Conservation (phyloP, 2,888 invertebrate species). For the Clusia tigrina region DNA sequence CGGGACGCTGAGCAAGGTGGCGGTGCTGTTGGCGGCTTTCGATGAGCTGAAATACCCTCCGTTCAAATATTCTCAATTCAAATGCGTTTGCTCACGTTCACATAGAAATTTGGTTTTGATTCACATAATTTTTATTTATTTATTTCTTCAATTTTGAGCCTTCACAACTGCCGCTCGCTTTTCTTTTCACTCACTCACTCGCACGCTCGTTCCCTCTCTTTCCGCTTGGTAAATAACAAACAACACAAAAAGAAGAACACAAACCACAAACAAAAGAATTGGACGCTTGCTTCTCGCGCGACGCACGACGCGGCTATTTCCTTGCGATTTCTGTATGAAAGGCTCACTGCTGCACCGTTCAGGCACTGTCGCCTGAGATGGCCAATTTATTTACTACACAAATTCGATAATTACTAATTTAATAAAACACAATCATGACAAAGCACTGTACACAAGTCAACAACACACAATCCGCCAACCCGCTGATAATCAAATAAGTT, state of each 20-base stretch:
- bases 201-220: too few relatives aligned
- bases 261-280: too few relatives aligned
- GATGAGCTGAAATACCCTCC: too few relatives aligned
- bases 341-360: background rate
- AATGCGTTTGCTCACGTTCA: too few relatives aligned
- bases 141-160: background rate
- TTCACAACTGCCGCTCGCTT: too few relatives aligned
- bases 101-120: background rate
- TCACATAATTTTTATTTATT: background rate
- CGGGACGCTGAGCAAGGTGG: background rate
- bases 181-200: too few relatives aligned
- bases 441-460: background rate
- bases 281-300: background rate
- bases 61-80: too few relatives aligned
- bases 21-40: background rate
- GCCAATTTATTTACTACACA: background rate
- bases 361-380: background rate
- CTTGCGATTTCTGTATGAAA: constrained; percentile 8
- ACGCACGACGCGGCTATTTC: background rate
- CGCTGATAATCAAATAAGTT: background rate
- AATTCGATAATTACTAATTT: background rate
- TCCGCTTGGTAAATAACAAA: too few relatives aligned
- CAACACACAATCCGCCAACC: background rate
- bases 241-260: background rate
- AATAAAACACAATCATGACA: constrained; percentile 4